Percentiles rank a stretch among this genome's conserved stretches.
phyloP scores from a whole-genome alignment of 2,113 vertebrate species.

The Corythoichthys haematopterus region DNA sequence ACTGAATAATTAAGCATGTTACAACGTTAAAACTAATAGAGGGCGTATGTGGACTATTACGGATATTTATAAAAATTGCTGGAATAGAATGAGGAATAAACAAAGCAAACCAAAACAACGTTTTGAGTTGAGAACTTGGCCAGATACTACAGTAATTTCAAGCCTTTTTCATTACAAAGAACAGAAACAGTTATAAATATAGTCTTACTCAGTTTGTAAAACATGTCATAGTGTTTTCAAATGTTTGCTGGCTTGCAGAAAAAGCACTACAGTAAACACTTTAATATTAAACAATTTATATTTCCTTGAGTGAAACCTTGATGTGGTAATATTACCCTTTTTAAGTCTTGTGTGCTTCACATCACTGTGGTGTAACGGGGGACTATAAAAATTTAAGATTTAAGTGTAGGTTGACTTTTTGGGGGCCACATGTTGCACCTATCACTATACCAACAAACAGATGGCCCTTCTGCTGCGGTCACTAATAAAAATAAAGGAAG shows the following conservation, averaged over 20 bases:
- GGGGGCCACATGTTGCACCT: conserved; percentile 61
- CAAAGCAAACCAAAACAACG: too few species aligned
- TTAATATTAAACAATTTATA: neutral
- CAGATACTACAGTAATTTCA: neutral
- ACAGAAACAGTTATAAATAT: neutral
- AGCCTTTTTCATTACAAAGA: neutral
- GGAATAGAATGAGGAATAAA: too few species aligned
- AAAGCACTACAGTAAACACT: neutral
- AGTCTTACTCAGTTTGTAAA: neutral
- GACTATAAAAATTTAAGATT: conserved; percentile 29
- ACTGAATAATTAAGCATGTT: too few species aligned
- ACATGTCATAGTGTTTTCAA: neutral
- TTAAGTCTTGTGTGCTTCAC: neutral
- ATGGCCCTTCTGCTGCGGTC: conserved; percentile 37
- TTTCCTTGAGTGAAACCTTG: too few species aligned
- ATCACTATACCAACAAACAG: conserved; percentile 49
- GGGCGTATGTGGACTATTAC: too few species aligned
- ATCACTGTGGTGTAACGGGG: conserved; percentile 25
- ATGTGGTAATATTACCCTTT: conserved; percentile 1
- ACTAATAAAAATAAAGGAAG: conserved; percentile 32
- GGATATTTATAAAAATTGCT: too few species aligned
- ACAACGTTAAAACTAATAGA: too few species aligned
- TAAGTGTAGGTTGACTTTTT: conserved; percentile 42
- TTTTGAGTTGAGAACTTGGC: too few species aligned
- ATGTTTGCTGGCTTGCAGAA: neutral